Evolutionary conservation across 2,888 invertebrate genomes (phyloP).

Genomic region (Andrena praecox): DNA sequence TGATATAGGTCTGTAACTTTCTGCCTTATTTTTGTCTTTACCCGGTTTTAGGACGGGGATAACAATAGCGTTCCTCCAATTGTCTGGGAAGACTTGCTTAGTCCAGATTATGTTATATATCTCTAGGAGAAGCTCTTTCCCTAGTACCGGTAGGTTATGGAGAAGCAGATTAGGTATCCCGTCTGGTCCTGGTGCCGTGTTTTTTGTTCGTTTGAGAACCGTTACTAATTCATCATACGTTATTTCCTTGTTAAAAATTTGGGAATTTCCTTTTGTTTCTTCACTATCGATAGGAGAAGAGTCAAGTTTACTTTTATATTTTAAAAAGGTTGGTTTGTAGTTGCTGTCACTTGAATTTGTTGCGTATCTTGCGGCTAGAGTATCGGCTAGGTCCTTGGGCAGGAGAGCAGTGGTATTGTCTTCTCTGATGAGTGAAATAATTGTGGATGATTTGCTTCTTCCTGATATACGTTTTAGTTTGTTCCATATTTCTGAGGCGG

Average conservation of each 20-base stretch:
- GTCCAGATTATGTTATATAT: background rate
- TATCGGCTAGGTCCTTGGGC: background rate
- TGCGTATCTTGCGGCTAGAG: background rate
- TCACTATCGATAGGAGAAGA: background rate
- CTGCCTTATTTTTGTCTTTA: no score
- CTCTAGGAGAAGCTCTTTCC: background rate
- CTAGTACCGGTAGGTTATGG: background rate
- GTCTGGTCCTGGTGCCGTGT: background rate
- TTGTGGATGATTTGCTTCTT: background rate
- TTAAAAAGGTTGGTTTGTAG: background rate
- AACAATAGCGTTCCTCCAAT: no score
- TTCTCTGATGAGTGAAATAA: background rate
- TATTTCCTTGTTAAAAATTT: background rate
- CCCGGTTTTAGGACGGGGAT: no score
- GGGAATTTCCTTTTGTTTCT: background rate
- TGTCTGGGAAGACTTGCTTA: background rate
- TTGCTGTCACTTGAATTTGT: background rate
- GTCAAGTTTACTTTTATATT: background rate
- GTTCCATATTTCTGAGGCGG: background rate
- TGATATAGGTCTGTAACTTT: no score
- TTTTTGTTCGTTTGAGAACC: background rate
- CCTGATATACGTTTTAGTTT: background rate
- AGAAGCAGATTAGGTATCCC: background rate
- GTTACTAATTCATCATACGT: background rate
- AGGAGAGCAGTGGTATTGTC: background rate